These are phyloP conservation scores for Lathronympha strigana DNA, from an alignment of 2,888 invertebrate species.

Conservation along the genomic window DNA sequence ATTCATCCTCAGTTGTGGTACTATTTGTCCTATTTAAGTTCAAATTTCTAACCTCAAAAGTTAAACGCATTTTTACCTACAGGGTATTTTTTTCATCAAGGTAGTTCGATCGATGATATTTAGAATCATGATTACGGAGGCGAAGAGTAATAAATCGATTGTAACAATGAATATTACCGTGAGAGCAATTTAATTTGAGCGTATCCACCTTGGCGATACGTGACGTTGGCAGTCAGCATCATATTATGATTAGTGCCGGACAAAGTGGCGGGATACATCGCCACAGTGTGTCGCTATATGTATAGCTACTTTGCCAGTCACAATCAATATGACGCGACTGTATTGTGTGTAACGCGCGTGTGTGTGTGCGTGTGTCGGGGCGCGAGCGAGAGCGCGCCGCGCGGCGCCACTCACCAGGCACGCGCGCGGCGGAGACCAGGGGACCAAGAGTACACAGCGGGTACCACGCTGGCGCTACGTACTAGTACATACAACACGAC, in stretches of 20 bases:
- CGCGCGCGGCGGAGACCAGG: conserved; percentile 19
- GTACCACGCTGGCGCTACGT: not conserved
- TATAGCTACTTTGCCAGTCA: too few species aligned
- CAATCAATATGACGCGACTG: not conserved
- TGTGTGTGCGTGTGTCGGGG: conserved; percentile 17
- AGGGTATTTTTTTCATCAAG: too few species aligned
- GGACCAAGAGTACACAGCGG: not conserved
- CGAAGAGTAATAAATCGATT: not conserved
- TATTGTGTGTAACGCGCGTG: not conserved
- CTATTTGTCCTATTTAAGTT: not conserved
- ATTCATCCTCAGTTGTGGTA: not conserved
- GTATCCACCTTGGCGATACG: too few species aligned
- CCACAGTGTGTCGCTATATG: too few species aligned
- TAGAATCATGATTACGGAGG: not conserved
- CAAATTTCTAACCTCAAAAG: conserved; percentile 4
- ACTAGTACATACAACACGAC: too few species aligned
- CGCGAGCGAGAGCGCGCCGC: conserved; percentile 36
- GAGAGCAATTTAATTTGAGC: too few species aligned
- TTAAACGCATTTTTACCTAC: too few species aligned
- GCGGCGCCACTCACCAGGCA: conserved; percentile 37
- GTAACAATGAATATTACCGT: too few species aligned
- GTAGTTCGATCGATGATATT: too few species aligned
- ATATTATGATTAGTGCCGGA: too few species aligned
- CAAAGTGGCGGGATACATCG: too few species aligned
- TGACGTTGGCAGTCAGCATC: too few species aligned